Conservation (phyloP, 2,113 vertebrate species). For the Sitta europaea region DNA sequence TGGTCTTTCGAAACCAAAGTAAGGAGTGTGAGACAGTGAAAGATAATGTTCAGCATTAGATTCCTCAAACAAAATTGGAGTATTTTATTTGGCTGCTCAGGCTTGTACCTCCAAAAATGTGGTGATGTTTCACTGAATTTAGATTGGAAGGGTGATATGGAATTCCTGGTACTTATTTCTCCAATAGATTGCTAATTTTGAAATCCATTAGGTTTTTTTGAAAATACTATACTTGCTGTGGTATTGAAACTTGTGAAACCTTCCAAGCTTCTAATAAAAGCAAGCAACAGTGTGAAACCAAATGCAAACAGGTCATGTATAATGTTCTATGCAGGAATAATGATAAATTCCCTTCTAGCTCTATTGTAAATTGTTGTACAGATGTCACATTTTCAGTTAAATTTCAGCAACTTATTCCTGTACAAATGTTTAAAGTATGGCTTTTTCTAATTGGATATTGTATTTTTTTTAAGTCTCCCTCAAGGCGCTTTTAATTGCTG, state of each 20-base stretch:
- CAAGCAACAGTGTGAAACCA: constrained; percentile 87
- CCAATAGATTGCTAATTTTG: constrained; percentile 58
- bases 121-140: constrained; percentile 41
- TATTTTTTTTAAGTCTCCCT: constrained; percentile 88
- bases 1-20: constrained; percentile 76
- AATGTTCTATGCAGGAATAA: constrained; percentile 96
- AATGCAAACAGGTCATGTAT: constrained; percentile 87
- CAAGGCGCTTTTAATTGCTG: constrained; percentile 87
- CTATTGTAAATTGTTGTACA: constrained; percentile 97
- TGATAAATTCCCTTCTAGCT: constrained; percentile 88
- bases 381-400: constrained; percentile 87
- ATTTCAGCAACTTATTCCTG: constrained; percentile 89
- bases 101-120: constrained; percentile 63
- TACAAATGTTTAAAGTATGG: constrained; percentile 88
- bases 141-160: constrained; percentile 51
- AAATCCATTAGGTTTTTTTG: constrained; percentile 61
- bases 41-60: constrained; percentile 52
- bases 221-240: constrained; percentile 55
- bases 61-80: constrained; percentile 49
- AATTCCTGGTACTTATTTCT: constrained; percentile 52
- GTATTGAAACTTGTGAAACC: constrained; percentile 59
- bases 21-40: constrained; percentile 34
- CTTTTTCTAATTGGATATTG: constrained; percentile 86
- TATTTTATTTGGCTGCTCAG: constrained; percentile 65
- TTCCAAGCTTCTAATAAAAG: constrained; percentile 79